A percentile compares a stretch with the other conserved stretches of the same genome.
Evolutionary conservation across 2,888 invertebrate species (phyloP).

Genomic region (Nomada lathburiana): DNA sequence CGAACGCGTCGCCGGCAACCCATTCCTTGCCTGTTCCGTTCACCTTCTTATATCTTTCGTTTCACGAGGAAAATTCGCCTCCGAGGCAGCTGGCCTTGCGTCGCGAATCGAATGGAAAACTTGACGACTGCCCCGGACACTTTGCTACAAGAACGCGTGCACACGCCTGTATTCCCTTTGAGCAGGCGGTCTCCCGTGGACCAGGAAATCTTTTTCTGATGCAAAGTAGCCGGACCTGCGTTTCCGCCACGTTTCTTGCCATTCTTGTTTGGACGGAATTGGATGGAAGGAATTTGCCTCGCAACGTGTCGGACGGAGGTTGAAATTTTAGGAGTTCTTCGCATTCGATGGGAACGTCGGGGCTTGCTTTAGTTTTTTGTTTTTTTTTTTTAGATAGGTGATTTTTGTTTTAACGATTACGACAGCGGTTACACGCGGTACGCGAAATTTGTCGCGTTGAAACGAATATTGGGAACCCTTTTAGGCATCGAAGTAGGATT

Average conservation of each 20-base stretch:
- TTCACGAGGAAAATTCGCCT: conserved; percentile 49
- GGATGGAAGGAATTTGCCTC: background rate
- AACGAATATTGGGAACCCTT: no score
- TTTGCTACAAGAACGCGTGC: background rate
- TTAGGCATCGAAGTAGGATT: no score
- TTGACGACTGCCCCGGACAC: conserved; percentile 53
- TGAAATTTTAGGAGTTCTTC: background rate
- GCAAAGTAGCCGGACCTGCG: conserved; percentile 41
- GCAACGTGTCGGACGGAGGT: background rate
- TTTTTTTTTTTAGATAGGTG: no score
- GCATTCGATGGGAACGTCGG: no score
- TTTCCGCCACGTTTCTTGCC: conserved; percentile 1
- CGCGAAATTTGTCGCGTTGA: no score
- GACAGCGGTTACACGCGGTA: no score
- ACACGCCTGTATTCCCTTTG: conserved; percentile 9
- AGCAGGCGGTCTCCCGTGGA: conserved; percentile 5
- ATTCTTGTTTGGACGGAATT: conserved; percentile 1
- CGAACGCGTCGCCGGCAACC: conserved; percentile 8
- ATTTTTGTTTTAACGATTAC: no score
- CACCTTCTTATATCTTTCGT: conserved; percentile 48
- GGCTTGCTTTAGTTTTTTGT: no score
- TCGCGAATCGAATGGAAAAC: conserved; percentile 63
- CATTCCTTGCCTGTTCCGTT: background rate
- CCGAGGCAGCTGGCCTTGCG: conserved; percentile 19
- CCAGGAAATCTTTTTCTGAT: conserved; percentile 57